Conservation (phyloP, 2,113 vertebrate species). For the Zosterops lateralis region DNA sequence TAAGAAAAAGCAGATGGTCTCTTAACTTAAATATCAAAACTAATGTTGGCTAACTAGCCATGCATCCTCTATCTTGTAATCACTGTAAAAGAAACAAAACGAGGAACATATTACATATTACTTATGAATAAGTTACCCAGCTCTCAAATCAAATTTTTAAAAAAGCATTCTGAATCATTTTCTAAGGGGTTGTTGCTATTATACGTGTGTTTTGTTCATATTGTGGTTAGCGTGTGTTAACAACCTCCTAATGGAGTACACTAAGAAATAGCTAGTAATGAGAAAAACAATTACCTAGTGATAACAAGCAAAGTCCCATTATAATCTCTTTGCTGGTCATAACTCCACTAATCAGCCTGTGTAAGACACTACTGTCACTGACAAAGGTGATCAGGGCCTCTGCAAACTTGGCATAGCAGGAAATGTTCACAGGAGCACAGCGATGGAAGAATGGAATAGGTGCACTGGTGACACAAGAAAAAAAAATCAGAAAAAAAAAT, state of each 20-base stretch:
- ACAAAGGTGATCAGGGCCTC: constrained; percentile 97
- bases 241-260: constrained; percentile 70
- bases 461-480: constrained; percentile 88
- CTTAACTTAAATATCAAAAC: background rate
- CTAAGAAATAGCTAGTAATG: constrained; percentile 80
- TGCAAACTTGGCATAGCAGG: constrained; percentile 95
- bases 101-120: constrained; percentile 21
- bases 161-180: constrained; percentile 52
- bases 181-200: constrained; percentile 30
- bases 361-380: constrained; percentile 94
- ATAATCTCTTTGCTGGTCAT: constrained; percentile 98
- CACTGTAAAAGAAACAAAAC: constrained; percentile 18
- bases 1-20: background rate
- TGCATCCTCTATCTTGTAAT: background rate
- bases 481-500: constrained; percentile 88
- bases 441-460: constrained; percentile 96
- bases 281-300: constrained; percentile 92
- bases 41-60: background rate
- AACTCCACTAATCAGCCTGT: constrained; percentile 93
- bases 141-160: constrained; percentile 26
- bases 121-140: constrained; percentile 47
- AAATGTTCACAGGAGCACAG: constrained; percentile 95
- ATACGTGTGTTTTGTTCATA: constrained; percentile 27
- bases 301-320: constrained; percentile 95
- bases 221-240: constrained; percentile 64